A percentile compares a stretch with the other conserved stretches of the same genome.
phyloP scores from a whole-genome alignment of 1,140 invertebrate genomes.

The Bombus sibiricus region DNA sequence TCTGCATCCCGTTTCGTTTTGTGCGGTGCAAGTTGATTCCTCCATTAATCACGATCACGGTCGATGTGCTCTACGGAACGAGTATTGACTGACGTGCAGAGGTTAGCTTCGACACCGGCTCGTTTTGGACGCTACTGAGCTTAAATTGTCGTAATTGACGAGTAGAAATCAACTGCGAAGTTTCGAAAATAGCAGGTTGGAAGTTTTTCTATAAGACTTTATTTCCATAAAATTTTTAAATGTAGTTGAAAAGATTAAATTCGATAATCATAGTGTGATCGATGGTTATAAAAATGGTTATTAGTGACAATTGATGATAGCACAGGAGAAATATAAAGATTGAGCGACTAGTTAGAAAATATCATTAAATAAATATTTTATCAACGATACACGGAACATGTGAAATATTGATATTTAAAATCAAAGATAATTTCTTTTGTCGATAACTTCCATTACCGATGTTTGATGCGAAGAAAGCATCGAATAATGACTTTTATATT shows the following conservation, averaged over 20 bases:
- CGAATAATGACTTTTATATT: background rate
- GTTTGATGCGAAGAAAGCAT: no score
- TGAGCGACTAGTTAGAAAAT: background rate
- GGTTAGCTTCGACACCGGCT: background rate
- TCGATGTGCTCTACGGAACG: background rate
- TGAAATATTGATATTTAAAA: background rate
- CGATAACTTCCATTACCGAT: background rate
- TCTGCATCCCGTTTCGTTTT: background rate
- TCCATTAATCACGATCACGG: constrained; percentile 1
- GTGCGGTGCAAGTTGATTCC: background rate
- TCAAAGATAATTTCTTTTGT: background rate
- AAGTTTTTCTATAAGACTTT: background rate
- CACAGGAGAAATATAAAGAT: background rate
- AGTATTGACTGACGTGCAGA: background rate
- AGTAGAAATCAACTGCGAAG: background rate
- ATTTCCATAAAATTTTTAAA: background rate
- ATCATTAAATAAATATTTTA: background rate
- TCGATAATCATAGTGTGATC: background rate
- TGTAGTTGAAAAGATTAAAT: background rate
- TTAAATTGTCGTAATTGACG: background rate
- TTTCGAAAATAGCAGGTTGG: background rate
- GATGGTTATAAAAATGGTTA: background rate
- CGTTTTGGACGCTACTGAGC: background rate
- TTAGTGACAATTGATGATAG: no score
- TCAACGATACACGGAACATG: background rate